Conservation (phyloP, 2,113 vertebrate genomes). For the Vulpes vulpes region DNA sequence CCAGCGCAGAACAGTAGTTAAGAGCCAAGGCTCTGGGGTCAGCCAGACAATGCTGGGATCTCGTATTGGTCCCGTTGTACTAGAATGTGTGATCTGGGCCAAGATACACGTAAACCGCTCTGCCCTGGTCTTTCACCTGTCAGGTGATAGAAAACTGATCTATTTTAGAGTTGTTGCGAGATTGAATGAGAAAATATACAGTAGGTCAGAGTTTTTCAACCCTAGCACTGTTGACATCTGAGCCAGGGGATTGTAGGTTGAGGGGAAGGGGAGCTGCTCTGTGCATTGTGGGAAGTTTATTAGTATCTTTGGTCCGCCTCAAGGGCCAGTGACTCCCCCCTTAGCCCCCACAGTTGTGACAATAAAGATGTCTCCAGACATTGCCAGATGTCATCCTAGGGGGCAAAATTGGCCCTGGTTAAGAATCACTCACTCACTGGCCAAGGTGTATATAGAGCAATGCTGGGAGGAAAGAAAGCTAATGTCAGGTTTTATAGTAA, state of each 20-base stretch:
- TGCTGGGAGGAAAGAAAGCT: background rate
- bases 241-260: background rate
- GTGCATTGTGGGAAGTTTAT: background rate
- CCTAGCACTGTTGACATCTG: background rate
- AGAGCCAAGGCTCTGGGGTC: background rate
- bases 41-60: background rate
- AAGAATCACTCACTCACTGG: background rate
- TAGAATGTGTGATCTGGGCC: background rate
- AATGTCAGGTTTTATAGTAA: background rate
- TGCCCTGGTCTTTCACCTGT: background rate
- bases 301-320: background rate
- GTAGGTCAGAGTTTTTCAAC: background rate
- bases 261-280: background rate
- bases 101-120: background rate
- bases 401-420: background rate
- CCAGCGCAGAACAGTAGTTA: background rate
- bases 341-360: background rate
- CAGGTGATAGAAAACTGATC: background rate
- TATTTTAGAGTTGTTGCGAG: background rate
- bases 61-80: background rate
- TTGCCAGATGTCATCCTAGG: background rate
- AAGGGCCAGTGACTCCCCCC: background rate
- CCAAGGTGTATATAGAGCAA: background rate
- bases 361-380: background rate
- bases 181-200: background rate